Conservation (phyloP, 1,140 invertebrate species). For the Solenopsis fugax region DNA sequence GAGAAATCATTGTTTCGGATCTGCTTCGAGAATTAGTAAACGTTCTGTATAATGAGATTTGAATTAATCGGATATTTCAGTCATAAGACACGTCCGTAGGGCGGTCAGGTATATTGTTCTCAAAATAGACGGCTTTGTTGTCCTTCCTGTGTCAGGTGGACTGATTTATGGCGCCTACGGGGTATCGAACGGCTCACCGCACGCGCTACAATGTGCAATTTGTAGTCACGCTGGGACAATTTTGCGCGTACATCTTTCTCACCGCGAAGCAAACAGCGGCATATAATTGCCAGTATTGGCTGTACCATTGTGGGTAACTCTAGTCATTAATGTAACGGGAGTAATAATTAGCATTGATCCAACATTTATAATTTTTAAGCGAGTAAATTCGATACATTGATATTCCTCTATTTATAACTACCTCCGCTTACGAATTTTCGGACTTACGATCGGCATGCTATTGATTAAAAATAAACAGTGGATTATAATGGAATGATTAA, state of each 20-base stretch:
- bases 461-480: too few species aligned
- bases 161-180: slow-evolving; percentile 54
- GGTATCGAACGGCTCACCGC: slow-evolving; percentile 35
- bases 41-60: slow-evolving; percentile 27
- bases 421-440: too few species aligned
- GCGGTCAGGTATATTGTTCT: slow-evolving; percentile 33
- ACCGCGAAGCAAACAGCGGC: neutral
- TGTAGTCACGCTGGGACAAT: slow-evolving; percentile 46
- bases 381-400: neutral
- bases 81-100: neutral
- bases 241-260: slow-evolving; percentile 26
- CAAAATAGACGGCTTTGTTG: slow-evolving; percentile 50
- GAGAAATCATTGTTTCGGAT: neutral
- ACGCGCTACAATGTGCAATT: slow-evolving; percentile 31
- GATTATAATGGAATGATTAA: too few species aligned
- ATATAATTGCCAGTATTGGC: neutral
- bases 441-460: too few species aligned
- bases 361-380: neutral
- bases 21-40: slow-evolving; percentile 31
- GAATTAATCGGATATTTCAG: slow-evolving; percentile 30
- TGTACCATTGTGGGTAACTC: neutral
- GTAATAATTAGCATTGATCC: neutral
- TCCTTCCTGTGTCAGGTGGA: slow-evolving; percentile 53
- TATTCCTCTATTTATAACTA: too few species aligned
- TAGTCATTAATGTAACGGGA: neutral